These are phyloP conservation scores for Ridgeia piscesae DNA, from an alignment of 1,140 invertebrate species.

Conservation along the genomic window DNA sequence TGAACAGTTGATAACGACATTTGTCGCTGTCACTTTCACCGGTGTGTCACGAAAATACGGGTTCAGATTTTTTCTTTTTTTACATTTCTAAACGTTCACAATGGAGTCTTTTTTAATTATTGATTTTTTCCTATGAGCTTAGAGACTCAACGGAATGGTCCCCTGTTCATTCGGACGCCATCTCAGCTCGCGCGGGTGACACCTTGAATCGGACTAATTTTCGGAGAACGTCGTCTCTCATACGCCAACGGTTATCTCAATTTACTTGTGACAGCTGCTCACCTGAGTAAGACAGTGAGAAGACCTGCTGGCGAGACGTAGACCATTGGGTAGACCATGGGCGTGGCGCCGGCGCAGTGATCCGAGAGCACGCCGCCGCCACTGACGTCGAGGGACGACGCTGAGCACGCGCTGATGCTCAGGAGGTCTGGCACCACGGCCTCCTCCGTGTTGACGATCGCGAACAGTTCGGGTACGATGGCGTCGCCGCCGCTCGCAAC, in stretches of 20 bases:
- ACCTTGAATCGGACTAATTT: not conserved
- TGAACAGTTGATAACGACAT: too few relatives aligned
- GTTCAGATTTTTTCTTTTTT: too few relatives aligned
- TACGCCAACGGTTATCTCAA: not conserved
- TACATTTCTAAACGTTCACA: too few relatives aligned
- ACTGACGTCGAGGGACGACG: not conserved
- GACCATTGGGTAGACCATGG: slow-evolving; percentile 39
- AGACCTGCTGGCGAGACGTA: slow-evolving; percentile 46
- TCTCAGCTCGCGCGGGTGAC: too few relatives aligned
- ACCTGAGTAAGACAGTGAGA: slow-evolving; percentile 45
- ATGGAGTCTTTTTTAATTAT: too few relatives aligned
- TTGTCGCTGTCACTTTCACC: too few relatives aligned
- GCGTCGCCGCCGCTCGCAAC: not conserved
- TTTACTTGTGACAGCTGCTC: not conserved
- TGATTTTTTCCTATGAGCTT: too few relatives aligned
- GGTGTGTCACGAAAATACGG: too few relatives aligned
- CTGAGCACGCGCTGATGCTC: not conserved
- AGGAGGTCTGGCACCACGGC: not conserved
- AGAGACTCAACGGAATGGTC: too few relatives aligned
- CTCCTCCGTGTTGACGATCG: not conserved
- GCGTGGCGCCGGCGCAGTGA: not conserved
- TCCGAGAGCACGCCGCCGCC: not conserved
- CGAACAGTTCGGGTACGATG: not conserved
- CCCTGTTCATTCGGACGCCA: too few relatives aligned
- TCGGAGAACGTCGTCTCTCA: not conserved